Conservation (phyloP, 1,140 invertebrate species). For the Diabrotica undecimpunctata region DNA sequence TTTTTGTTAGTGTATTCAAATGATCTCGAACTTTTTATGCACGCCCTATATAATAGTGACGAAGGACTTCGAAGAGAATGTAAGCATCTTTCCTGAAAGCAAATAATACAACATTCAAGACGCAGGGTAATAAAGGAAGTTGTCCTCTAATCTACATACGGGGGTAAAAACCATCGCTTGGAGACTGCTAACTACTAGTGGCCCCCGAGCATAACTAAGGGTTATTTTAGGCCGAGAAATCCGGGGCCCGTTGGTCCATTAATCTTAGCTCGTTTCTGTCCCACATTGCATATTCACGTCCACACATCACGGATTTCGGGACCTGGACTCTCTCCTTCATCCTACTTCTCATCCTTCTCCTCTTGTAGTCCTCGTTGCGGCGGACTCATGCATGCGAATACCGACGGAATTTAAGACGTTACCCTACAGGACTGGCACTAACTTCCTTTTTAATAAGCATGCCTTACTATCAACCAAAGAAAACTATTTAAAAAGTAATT, state of each 20-base stretch:
- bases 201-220: conserved; percentile 29
- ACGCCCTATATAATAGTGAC: background rate
- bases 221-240: conserved; percentile 47
- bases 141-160: conserved; percentile 38
- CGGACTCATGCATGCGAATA: conserved; percentile 30
- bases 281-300: conserved; percentile 49
- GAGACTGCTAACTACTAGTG: conserved; percentile 36
- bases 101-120: conserved; percentile 15
- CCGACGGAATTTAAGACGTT: conserved; percentile 31
- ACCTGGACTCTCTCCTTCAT: conserved; percentile 9
- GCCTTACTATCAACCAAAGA: too few species aligned
- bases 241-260: conserved; percentile 43
- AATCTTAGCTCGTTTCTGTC: conserved; percentile 46
- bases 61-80: background rate
- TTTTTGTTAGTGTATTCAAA: too few species aligned
- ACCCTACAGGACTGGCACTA: background rate
- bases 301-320: conserved; percentile 45
- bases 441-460: too few species aligned
- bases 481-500: too few species aligned
- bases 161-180: conserved; percentile 35
- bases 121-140: conserved; percentile 22
- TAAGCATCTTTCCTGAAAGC: conserved; percentile 8
- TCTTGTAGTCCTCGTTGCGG: background rate
- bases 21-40: background rate
- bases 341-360: background rate